Evolutionary conservation across 2,797 vertebrate species (phyloP), one percentile per base, ranked within the genome.

Genomic region (Menidia menidia): DNA sequence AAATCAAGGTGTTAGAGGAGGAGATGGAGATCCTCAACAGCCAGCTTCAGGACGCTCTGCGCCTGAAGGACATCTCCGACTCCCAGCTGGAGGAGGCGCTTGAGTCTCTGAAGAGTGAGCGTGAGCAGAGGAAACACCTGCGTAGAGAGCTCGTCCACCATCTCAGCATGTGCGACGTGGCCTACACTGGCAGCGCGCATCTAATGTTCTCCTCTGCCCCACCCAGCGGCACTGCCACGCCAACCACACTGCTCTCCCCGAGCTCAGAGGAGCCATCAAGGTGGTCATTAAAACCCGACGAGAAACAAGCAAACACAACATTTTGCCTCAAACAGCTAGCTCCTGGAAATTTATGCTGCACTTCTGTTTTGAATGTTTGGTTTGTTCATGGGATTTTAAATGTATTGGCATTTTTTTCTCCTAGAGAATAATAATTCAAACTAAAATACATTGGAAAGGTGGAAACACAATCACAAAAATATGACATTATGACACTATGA

Each of bases 1-100:
- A 98, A 91, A 97, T 98, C 68, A 98, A 98, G 80, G 95, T 98
- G 5, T 93, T 97, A 84, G 97, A 97, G 89, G 97, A 99, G 89
- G 97, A 98, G 82, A 95, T 93, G 0, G 95, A 96, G 43, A 89
- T 98, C 60, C 93, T 98, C 14, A 96, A 96, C 87, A 94, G 95
- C 84, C 97, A 98, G 87, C 87, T 98, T 61, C 95, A 97, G 84
- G 97, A 98, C 4, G 96, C 97, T 0, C 89, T 97, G 73, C 95
- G 96, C 12, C 76, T 99, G 83, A 98, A 97, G 90, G 96, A 98
- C 86, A 97, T 99, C 64, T 95, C 97, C 0, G 96, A 97, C 39
- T 82, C 91, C 41, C 97, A 98, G 58, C 88, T 99, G 86, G 97
- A 99, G 83, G 97, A 99, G 88, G 96, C 96, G 0, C 92, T 98